These are phyloP conservation scores for Gallirallus australis DNA, from an alignment of 2,797 vertebrate genomes.

Conservation along the genomic window DNA sequence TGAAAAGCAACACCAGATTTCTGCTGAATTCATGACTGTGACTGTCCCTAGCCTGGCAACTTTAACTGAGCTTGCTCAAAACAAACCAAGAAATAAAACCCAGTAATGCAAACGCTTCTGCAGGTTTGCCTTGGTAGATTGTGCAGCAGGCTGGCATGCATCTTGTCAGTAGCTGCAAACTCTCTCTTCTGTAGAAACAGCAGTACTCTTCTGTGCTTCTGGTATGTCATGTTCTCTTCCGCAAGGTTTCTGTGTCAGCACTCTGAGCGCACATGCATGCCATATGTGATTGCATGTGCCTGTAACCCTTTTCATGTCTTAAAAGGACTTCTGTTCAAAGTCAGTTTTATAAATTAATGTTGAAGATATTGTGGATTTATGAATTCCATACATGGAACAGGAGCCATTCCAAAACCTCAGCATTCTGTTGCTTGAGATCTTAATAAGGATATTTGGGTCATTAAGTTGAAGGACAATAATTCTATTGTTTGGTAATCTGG, in stretches of 20 bases:
- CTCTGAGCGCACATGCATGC: background rate
- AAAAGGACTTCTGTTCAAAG: background rate
- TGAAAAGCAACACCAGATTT: background rate
- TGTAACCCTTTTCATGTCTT: background rate
- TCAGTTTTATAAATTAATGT: background rate
- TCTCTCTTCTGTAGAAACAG: background rate
- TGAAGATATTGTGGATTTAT: background rate
- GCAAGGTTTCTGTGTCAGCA: background rate
- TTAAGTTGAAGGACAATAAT: slow-evolving; percentile 48
- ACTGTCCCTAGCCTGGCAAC: background rate
- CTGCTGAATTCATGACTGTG: background rate
- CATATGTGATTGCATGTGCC: rapidly evolving
- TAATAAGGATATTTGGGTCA: slow-evolving; percentile 7
- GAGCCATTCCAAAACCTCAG: background rate
- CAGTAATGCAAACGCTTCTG: background rate
- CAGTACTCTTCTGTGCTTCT: background rate
- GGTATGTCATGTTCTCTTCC: background rate
- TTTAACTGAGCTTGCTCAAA: background rate
- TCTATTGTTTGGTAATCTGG: slow-evolving; percentile 52
- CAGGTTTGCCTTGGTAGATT: background rate
- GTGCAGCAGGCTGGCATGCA: background rate
- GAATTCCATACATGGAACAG: background rate
- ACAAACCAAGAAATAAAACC: background rate
- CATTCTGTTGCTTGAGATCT: slow-evolving; percentile 32
- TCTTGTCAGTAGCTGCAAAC: background rate